Percentiles rank a stretch among this genome's conserved stretches.
Conservation (phyloP, 30 jellyfish, hydroid and myxozoan genomes). For the Hydractinia echinata region DNA sequence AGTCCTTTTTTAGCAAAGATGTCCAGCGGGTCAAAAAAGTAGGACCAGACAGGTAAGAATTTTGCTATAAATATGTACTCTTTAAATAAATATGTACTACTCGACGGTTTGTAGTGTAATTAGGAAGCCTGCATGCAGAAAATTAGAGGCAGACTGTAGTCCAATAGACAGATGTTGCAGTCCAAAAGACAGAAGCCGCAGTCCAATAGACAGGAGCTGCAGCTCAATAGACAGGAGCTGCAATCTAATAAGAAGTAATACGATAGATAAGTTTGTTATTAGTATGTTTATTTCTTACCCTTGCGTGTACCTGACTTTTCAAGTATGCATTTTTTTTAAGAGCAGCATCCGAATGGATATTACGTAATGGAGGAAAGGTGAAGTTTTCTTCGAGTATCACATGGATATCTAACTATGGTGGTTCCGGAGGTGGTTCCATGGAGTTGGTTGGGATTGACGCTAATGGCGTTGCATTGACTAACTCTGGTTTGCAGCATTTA, state of each 20-base stretch:
- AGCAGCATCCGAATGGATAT: conserved; percentile 92
- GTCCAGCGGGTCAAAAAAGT: conserved; percentile 57
- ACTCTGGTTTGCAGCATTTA: conserved; percentile 69
- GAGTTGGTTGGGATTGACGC: conserved; percentile 56
- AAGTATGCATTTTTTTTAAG: conserved; percentile 14
- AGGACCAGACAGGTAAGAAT: conserved; percentile 81
- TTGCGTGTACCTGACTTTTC: not conserved
- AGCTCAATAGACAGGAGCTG: too few species aligned
- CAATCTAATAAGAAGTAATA: too few species aligned
- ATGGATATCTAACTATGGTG: conserved; percentile 41
- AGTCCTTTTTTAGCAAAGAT: conserved; percentile 39
- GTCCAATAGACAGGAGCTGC: too few species aligned
- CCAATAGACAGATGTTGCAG: too few species aligned
- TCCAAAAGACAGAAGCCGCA: too few species aligned
- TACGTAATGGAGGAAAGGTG: conserved; percentile 81
- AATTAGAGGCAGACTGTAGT: too few species aligned
- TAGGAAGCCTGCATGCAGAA: too few species aligned
- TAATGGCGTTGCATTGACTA: conserved; percentile 47
- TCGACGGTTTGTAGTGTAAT: not conserved
- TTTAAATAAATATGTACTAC: not conserved
- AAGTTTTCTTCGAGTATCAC: conserved; percentile 51
- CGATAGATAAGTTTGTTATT: too few species aligned
- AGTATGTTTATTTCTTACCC: too few species aligned
- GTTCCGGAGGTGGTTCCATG: conserved; percentile 44
- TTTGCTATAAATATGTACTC: not conserved